These are phyloP conservation scores for Epirrita christyi DNA, from an alignment of 2,888 invertebrate species.

Conservation along the genomic window DNA sequence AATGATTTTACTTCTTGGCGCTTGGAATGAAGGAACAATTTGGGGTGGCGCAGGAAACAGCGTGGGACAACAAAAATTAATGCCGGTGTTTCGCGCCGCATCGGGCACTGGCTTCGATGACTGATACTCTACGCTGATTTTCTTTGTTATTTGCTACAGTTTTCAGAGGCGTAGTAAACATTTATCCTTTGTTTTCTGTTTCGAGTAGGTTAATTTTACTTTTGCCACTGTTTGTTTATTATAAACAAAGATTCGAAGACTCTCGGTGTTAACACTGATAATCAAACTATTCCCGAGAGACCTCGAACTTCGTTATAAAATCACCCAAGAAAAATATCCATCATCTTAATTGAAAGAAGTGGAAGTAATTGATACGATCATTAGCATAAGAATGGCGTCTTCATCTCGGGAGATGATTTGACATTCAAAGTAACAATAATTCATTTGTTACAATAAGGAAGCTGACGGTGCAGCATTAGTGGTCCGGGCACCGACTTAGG, in stretches of 20 bases:
- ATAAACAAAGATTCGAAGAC: constrained; percentile 10
- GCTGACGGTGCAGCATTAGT: constrained; percentile 59
- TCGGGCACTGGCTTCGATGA: constrained; percentile 71
- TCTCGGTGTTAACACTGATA: constrained; percentile 13
- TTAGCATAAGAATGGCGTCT: constrained; percentile 54
- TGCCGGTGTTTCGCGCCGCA: constrained; percentile 70
- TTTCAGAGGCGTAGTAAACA: constrained; percentile 53
- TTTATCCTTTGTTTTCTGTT: constrained; percentile 23
- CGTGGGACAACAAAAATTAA: constrained; percentile 77
- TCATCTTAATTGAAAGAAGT: constrained; percentile 51
- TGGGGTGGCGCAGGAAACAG: constrained; percentile 53
- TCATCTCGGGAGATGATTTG: constrained; percentile 48
- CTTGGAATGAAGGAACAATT: constrained; percentile 67
- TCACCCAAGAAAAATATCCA: constrained; percentile 31
- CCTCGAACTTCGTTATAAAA: constrained; percentile 6
- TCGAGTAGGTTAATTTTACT: constrained; percentile 6
- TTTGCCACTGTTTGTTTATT: constrained; percentile 10
- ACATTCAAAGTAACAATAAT: constrained; percentile 43
- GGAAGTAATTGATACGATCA: constrained; percentile 56
- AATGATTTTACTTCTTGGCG: constrained; percentile 62
- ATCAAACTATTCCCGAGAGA: background rate
- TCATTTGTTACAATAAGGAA: constrained; percentile 43
- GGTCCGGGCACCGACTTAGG: constrained; percentile 44
- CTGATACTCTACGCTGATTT: constrained; percentile 70
- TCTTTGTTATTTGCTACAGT: constrained; percentile 70